Evolutionary conservation across 2,113 vertebrate species (phyloP).

Genomic region (Ancistrus triradiatus): DNA sequence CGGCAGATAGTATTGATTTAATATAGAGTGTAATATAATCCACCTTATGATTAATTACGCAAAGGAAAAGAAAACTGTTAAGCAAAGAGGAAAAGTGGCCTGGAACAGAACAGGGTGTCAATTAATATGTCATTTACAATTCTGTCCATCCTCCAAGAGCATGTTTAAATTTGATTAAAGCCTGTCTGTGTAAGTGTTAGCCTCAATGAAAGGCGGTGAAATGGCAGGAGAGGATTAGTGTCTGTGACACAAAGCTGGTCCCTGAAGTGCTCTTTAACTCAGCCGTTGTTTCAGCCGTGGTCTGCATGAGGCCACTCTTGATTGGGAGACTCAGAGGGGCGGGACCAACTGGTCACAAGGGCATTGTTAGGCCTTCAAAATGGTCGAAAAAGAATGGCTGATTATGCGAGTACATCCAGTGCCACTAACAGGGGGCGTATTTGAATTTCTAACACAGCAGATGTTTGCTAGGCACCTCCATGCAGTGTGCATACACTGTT

Average conservation of each 20-base stretch:
- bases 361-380: constrained; percentile 89
- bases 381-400: constrained; percentile 87
- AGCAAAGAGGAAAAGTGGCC: constrained; percentile 26
- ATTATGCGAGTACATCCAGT: constrained; percentile 85
- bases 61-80: constrained; percentile 42
- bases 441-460: constrained; percentile 99
- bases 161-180: constrained; percentile 49
- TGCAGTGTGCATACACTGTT: constrained; percentile 88
- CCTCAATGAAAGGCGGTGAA: constrained; percentile 62
- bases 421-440: constrained; percentile 91
- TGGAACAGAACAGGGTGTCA: constrained; percentile 27
- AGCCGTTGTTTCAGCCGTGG: constrained; percentile 69
- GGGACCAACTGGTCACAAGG: constrained; percentile 73
- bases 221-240: constrained; percentile 68
- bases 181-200: constrained; percentile 58
- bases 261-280: constrained; percentile 66
- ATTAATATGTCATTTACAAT: constrained; percentile 47
- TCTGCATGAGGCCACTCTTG: constrained; percentile 74
- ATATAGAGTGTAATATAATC: constrained; percentile 44
- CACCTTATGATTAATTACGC: constrained; percentile 8
- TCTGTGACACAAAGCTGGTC: constrained; percentile 71
- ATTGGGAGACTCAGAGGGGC: constrained; percentile 76
- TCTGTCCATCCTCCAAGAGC: constrained; percentile 38
- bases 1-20: constrained; percentile 49
- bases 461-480: constrained; percentile 94